Evolutionary conservation across 2,797 vertebrate species (phyloP), one percentile per base, ranked within the genome.

Genomic region (Decapterus maruadsi): DNA sequence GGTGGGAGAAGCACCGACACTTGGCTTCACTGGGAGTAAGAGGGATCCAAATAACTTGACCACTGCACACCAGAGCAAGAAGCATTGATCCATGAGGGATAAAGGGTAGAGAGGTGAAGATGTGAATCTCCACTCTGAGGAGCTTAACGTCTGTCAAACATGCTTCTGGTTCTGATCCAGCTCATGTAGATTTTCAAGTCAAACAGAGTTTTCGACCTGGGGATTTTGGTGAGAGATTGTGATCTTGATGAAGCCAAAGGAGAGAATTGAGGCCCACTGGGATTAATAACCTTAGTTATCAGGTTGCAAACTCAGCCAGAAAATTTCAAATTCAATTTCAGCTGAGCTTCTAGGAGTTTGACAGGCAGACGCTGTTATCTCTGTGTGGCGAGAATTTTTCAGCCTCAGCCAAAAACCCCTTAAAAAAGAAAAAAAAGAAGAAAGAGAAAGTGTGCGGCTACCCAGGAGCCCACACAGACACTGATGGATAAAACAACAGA

Each of bases 351-450:
- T 12, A 0, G 8, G 17, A 20, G 42, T 70, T 81, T 68, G 67
- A 83, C 70, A 56, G 38, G 20, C 51, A 19, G 56, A 72, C 69
- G 16, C 29, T 75, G 59, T 82, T 83, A 74, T 75, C 68, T 75
- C 19, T 36, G 31, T 59, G 50, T 9, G 46, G 38, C 2, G 17
- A 67, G 48, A 51, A 7, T 78, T 62, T 64, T 61, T 53, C 38
- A 51, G 42, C 59, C 61, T 14, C 22, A 80, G 53, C 59, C 19
- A 34, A 76, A 55, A 71, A 57, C 0, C 13, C 17, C 8, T 43
- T 38, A 34, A 34, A 5, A 34, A 34, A 34, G 8, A 36, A 36
- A 36, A 36, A 8, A 36, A 8, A 36, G 8, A 36, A 36, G 34
- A 36, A 36, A 36, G 34, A 36, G 34, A 36, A 36, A 8, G 34